These are phyloP conservation scores for Lepus townsendii DNA, from an alignment of 2,797 vertebrate genomes.

Conservation along the genomic window DNA sequence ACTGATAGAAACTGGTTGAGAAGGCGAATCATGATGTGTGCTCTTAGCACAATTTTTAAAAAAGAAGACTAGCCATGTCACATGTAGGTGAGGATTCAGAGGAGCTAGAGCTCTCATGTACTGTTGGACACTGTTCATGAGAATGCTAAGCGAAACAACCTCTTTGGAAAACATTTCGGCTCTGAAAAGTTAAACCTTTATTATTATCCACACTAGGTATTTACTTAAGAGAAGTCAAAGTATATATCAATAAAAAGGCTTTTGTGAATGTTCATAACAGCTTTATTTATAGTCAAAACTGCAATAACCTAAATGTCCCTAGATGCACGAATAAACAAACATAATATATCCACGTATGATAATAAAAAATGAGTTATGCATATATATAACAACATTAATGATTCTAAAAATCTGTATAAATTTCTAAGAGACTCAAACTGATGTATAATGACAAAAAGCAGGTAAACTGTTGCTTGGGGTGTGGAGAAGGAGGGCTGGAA, in stretches of 20 bases:
- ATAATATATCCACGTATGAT: not conserved
- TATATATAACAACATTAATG: no score
- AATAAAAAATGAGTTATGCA: not conserved
- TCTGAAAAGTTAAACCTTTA: not conserved
- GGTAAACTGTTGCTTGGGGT: not conserved
- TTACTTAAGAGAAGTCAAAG: not conserved
- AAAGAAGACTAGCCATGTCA: not conserved
- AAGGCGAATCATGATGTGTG: no score
- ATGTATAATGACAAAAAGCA: not conserved
- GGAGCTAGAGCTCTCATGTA: not conserved
- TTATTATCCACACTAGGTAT: not conserved
- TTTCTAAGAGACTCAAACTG: not conserved
- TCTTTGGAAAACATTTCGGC: not conserved
- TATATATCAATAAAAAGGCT: not conserved
- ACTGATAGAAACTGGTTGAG: not conserved
- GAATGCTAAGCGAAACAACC: not conserved
- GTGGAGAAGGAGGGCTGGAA: not conserved
- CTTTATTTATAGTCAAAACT: conserved; percentile 1
- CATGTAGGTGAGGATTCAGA: not conserved
- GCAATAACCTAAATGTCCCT: not conserved
- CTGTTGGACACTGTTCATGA: not conserved
- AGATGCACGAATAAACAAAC: not conserved
- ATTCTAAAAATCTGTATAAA: not conserved
- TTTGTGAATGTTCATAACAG: not conserved
- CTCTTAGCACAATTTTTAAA: not conserved